Evolutionary conservation across 2,888 invertebrate species (phyloP), one percentile per base, ranked within the genome.

Genomic region (Cyclophora punctaria): DNA sequence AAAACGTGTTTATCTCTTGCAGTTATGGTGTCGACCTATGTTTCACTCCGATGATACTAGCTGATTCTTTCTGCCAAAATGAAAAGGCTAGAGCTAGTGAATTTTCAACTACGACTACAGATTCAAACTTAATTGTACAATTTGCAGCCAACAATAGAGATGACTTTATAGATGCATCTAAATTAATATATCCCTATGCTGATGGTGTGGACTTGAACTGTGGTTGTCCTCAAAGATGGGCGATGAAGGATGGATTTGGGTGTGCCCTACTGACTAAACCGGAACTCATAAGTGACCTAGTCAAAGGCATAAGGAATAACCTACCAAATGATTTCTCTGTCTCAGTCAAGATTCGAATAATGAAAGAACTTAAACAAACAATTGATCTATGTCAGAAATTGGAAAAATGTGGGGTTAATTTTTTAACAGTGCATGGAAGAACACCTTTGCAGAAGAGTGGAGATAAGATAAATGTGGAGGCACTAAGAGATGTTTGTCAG

Each of bases 181-280:
- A 95, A 83, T 85, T 98, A 58, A 91, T 98, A 41, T 92, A 93
- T 60, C 93, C 94, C 7, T 95, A 93, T 85, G 92, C 94, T 49
- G 94, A 96, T 88, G 99, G 99, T 4, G 94, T 98, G 2, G 99
- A 99, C 84, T 85, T 99, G 41, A 99, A 99, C 76, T 99, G 99
- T 88, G 99, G 99, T 0, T 99, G 99, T 67, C 99, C 99, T 1
- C 99, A 99, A 80, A 89, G 93, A 60, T 98, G 98, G 98, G 98
- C 98, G 0, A 93, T 96, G 80, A 92, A 94, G 60, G 95, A 96
- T 72, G 97, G 97, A 3, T 94, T 96, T 73, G 98, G 98, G 0
- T 95, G 95, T 68, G 92, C 93, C 53, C 80, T 98, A 59, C 80
- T 98, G 33, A 91, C 91, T 5, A 92, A 95, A 61, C 98, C 98